Conservation (phyloP, 2,113 vertebrate genomes). For the Ceyx cyanopectus region DNA sequence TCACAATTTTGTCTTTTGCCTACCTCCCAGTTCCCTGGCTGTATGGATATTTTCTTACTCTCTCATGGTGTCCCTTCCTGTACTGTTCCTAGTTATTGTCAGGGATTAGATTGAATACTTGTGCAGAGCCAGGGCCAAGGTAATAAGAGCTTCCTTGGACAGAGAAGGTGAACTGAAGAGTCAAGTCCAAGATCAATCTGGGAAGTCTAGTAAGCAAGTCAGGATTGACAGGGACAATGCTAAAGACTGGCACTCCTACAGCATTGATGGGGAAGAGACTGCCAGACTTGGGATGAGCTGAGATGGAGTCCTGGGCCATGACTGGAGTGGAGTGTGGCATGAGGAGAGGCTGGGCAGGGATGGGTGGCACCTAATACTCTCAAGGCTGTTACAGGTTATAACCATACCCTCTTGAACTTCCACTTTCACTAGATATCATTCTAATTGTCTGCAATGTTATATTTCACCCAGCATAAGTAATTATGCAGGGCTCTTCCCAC, state of each 20-base stretch:
- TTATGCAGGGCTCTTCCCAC: rapidly evolving
- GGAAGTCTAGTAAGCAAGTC: background rate
- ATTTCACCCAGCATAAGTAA: background rate
- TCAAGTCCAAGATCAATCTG: background rate
- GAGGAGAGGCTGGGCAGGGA: background rate
- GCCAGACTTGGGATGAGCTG: background rate
- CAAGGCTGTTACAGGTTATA: background rate
- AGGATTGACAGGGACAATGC: background rate
- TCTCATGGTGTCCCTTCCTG: rapidly evolving
- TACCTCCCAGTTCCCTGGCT: background rate
- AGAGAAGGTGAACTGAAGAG: background rate
- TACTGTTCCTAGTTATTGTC: background rate
- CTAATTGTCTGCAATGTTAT: background rate
- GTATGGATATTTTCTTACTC: background rate
- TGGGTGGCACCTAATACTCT: background rate
- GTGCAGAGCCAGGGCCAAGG: rapidly evolving
- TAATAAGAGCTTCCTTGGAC: background rate
- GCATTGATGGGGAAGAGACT: rapidly evolving
- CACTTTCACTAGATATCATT: background rate
- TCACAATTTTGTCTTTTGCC: background rate
- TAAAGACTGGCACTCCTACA: rapidly evolving
- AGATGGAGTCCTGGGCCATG: background rate
- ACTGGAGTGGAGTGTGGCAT: background rate
- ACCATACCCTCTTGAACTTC: background rate
- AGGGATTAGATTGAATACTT: rapidly evolving